Base-by-base conservation (phyloP, 2,797 vertebrate genomes). In the Hydrocynus forskahlii region DNA sequence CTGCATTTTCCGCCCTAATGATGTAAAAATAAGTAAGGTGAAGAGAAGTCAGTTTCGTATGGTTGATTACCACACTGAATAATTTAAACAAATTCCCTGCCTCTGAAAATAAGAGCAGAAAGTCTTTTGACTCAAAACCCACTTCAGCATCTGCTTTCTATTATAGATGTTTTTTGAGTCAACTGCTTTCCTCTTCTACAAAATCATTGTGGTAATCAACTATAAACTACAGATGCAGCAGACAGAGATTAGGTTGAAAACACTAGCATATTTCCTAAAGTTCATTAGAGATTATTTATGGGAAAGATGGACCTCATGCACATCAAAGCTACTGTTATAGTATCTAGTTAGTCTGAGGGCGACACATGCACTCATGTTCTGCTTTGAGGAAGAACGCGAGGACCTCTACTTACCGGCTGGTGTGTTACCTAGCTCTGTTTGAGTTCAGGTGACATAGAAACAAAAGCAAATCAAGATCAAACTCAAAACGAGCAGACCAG, bases 361-460 rank as follows among this genome's bases (percentile, higher is more conserved):
- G 93, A 90, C 77, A 90, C 91, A 94, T 92, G 92, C 94, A 95
- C 89, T 93, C 89, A 91, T 89, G 92, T 84, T 88, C 85, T 88
- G 88, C 45, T 84, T 83, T 88, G 92, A 87, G 92, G 90, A 92
- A 88, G 92, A 93, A 93, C 92, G 94, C 94, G 91, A 85, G 48
- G 67, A 84, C 91, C 74, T 76, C 89, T 95, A 99, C 98, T 99
- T 95, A 99, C 98, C 98, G 85, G 93, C 80, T 0, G 94, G 93
- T 92, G 96, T 90, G 96, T 95, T 97, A 97, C 96, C 97, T 97
- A 99, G 97, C 95, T 98, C 98, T 98, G 96, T 94, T 90, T 93
- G 96, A 97, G 93, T 93, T 97, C 93, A 92, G 94, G 83, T 93
- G 93, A 96, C 92, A 95, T 94, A 95, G 94, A 94, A 95, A 95